Base-by-base conservation (phyloP, 2,888 invertebrate genomes). In the Drosophila tanythrix region DNA sequence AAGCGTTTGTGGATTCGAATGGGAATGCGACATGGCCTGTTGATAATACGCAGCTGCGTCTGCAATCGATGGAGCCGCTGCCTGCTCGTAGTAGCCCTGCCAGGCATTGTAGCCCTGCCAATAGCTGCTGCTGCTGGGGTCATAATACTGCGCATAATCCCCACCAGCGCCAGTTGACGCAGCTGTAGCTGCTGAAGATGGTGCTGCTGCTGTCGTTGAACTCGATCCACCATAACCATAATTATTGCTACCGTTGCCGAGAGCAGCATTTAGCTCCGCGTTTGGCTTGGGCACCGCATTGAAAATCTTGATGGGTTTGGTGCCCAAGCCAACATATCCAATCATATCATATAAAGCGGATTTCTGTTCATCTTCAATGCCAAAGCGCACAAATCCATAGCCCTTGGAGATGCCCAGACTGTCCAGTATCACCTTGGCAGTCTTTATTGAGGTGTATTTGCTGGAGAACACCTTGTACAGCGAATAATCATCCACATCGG, bases 401-500 rank as follows among this genome's bases (percentile, higher is more conserved):
- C 99, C 98, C 94, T 98, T 98, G 88, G 98, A 98, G 89, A 97
- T 97, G 3, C 99, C 98, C 71, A 96, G 95, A 78, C 95, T 95
- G 90, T 98, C 98, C 86, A 98, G 93, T 84, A 99, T 98, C 33
- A 99, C 98, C 96, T 99, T 99, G 15, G 99, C 99, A 52, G 98
- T 97, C 93, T 98, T 96, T 67, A 98, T 98, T 8, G 98, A 98
- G 82, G 96, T 96, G 92, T 98, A 99, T 92, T 97, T 97, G 3
- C 97, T 95, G 38, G 97, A 97, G 93, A 99, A 99, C 0, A 97
- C 96, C 92, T 98, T 95, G 92, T 98, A 99, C 11, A 99, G 94
- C 35, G 96, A 97, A 92, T 98, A 97, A 93, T 99, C 99, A 93
- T 99, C 99, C 13, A 99, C 98, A 93, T 99, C 98, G 0, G 94